Base-by-base conservation (phyloP, 2,888 invertebrate genomes). In the Synanthedon myopaeformis region DNA sequence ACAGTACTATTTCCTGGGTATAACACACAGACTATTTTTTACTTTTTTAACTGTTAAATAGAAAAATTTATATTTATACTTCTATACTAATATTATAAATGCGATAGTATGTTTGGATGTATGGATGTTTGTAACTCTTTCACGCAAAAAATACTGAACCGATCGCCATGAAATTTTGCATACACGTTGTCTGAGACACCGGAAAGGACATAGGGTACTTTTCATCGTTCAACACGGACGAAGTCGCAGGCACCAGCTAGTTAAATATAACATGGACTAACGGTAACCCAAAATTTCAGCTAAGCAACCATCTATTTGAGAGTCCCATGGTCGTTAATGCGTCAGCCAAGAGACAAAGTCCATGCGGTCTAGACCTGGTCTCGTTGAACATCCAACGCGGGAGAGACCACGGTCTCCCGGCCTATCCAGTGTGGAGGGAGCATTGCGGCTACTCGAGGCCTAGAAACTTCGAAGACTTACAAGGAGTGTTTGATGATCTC, bases 351-450 rank as follows among this genome's bases (percentile, higher is more conserved):
- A 65, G 59, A 50, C 56, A 61, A 0, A 64, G 67, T 0, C 82
- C 90, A 0, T 93, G 92, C 62, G 96, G 96, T 0, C 83, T 96
- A 55, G 96, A 97, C 85, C 83, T 96, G 66, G 94, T 96, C 0
- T 93, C 96, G 0, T 84, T 96, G 58, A 96, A 96, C 78, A 94
- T 97, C 65, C 96, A 97, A 77, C 90, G 96, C 42, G 96, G 96
- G 0, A 82, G 96, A 1, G 96, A 97, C 84, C 96, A 96, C 74
- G 96, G 96, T 0, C 82, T 97, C 55, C 93, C 94, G 0, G 82
- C 92, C 0, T 97, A 96, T 77, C 90, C 91, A 0, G 88, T 88
- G 41, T 96, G 94, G 92, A 84, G 96, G 52, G 88, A 91, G 54
- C 90, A 92, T 67, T 97, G 97, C 64, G 92, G 92, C 0, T 81